Evolutionary conservation across 1,140 invertebrate species (phyloP).

Genomic region (Drosophila mayri): DNA sequence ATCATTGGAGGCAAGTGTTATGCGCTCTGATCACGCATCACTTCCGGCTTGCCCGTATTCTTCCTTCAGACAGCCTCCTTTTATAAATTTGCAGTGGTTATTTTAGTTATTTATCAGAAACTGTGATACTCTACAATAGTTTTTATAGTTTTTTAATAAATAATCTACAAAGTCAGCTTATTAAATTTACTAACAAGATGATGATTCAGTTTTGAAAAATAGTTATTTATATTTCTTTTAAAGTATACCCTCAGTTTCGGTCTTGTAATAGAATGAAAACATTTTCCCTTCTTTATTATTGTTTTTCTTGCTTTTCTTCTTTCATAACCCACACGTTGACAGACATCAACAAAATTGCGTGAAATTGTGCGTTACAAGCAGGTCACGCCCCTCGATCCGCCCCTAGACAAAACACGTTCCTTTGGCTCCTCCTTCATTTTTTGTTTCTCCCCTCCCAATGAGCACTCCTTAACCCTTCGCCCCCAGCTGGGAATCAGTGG

Average conservation of each 20-base stretch:
- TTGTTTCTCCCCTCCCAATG: not conserved
- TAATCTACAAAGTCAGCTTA: too few relatives aligned
- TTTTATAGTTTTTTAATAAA: too few relatives aligned
- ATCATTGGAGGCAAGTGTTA: conserved; percentile 52
- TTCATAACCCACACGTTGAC: conserved; percentile 45
- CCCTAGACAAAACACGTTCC: conserved; percentile 54
- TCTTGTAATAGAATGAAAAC: not conserved
- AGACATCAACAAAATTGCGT: conserved; percentile 49
- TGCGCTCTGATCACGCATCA: conserved; percentile 63
- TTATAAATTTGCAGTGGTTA: not conserved
- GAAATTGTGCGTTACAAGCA: conserved; percentile 77
- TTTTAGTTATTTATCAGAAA: not conserved
- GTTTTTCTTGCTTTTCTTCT: not conserved
- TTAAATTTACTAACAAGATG: too few relatives aligned
- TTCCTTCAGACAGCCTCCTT: conserved; percentile 12
- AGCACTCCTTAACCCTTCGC: conserved; percentile 24
- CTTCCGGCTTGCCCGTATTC: conserved; percentile 43
- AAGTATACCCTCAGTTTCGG: not conserved
- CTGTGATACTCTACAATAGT: not conserved
- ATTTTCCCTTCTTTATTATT: not conserved
- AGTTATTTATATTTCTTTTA: not conserved
- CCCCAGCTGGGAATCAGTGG: conserved; percentile 19
- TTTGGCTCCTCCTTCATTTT: conserved; percentile 32
- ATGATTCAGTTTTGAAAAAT: not conserved
- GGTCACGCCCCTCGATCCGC: conserved; percentile 43